A percentile compares a stretch with the other conserved stretches of the same genome.
phyloP scores from a whole-genome alignment of 2,888 invertebrate genomes.

The Argynnis bischoffii region DNA sequence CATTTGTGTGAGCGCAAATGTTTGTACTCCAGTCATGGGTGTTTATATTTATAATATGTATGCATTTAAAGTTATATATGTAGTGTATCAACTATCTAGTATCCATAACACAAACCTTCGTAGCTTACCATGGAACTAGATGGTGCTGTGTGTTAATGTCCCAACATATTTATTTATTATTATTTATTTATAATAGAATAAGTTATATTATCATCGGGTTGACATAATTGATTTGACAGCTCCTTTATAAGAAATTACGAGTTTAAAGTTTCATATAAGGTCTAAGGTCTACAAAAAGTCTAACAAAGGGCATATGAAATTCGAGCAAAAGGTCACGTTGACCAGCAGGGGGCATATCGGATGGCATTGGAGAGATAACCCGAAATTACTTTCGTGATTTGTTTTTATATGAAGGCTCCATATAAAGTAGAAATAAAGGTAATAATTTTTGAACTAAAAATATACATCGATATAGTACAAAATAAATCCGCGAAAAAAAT shows the following conservation, averaged over 20 bases:
- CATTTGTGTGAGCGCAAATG: too few species aligned
- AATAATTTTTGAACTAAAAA: not conserved
- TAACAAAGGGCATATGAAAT: slow-evolving; percentile 19
- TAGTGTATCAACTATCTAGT: too few species aligned
- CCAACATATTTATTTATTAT: too few species aligned
- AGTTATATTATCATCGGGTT: not conserved
- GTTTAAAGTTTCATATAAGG: slow-evolving; percentile 9
- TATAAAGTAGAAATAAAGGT: not conserved
- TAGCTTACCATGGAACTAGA: too few species aligned
- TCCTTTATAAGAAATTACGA: not conserved
- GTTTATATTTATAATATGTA: too few species aligned
- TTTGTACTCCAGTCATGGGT: too few species aligned
- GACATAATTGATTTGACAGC: not conserved
- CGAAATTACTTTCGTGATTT: slow-evolving; percentile 14
- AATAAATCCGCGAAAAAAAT: too few species aligned
- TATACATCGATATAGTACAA: too few species aligned
- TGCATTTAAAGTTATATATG: too few species aligned
- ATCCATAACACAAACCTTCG: too few species aligned
- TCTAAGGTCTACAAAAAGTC: slow-evolving; percentile 11
- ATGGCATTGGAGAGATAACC: slow-evolving; percentile 21
- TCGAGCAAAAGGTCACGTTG: slow-evolving; percentile 29
- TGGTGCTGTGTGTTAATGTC: too few species aligned
- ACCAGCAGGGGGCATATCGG: slow-evolving; percentile 25
- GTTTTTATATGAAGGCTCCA: not conserved
- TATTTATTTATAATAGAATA: too few species aligned